Percentiles rank a stretch among this genome's conserved stretches.
phyloP scores from a whole-genome alignment of 1,140 invertebrate species.

The Cotesia vestalis region DNA sequence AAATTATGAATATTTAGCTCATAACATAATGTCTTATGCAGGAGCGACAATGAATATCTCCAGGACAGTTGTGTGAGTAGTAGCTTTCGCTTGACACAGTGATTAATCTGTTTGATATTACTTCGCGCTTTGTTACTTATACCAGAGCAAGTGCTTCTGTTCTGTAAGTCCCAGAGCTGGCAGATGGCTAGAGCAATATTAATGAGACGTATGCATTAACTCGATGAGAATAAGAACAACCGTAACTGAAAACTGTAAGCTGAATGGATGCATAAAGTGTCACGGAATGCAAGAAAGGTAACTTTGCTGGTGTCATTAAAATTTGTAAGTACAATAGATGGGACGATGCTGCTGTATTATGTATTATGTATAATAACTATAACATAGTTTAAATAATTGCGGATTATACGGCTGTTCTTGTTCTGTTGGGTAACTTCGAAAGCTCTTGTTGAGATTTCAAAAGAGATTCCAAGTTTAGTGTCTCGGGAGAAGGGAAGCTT shows the following conservation, averaged over 20 bases:
- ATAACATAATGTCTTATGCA: conserved; percentile 5
- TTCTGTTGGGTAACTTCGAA: no score
- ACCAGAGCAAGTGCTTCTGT: no score
- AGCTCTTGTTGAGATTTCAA: no score
- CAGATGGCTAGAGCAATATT: neutral
- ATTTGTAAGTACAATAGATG: neutral
- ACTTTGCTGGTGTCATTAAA: neutral
- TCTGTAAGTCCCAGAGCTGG: no score
- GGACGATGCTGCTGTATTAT: no score
- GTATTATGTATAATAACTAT: no score
- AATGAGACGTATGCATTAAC: conserved; percentile 11
- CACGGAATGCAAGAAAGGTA: neutral
- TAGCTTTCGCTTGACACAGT: neutral
- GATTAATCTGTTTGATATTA: conserved; percentile 19
- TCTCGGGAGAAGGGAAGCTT: no score
- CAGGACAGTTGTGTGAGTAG: neutral
- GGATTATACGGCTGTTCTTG: no score
- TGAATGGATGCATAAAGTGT: neutral
- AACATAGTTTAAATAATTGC: no score
- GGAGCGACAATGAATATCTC: conserved; percentile 21
- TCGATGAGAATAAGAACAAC: conserved; percentile 12
- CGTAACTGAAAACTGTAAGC: neutral
- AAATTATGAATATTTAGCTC: conserved; percentile 25
- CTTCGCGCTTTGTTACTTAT: neutral
- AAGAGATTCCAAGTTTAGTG: no score